A percentile compares a stretch with the other conserved stretches of the same genome.
Evolutionary conservation across 2,797 vertebrate species (phyloP).

Genomic region (Sebastes umbrosus): DNA sequence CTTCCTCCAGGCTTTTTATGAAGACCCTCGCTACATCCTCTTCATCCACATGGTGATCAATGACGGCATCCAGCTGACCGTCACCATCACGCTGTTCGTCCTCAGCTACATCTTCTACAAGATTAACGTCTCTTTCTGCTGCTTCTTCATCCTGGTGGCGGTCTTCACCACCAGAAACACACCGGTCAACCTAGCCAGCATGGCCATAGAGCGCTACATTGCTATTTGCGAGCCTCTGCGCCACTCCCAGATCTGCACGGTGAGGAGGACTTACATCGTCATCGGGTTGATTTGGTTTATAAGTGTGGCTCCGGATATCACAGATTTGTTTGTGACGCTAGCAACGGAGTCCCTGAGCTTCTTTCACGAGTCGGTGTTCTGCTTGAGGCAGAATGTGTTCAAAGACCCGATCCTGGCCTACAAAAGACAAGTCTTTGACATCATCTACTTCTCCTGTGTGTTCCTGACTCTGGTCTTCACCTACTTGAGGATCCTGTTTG

Average conservation of each 20-base stretch:
- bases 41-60: conserved; percentile 86
- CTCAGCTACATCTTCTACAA: conserved; percentile 78
- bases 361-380: conserved; percentile 75
- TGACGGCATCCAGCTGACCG: conserved; percentile 76
- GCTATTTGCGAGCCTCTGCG: conserved; percentile 76
- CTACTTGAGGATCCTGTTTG: conserved; percentile 74
- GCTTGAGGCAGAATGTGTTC: conserved; percentile 76
- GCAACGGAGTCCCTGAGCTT: conserved; percentile 72
- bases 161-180: conserved; percentile 83
- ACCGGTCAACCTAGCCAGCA: conserved; percentile 78
- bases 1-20: conserved; percentile 65
- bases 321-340: conserved; percentile 78
- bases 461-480: conserved; percentile 78
- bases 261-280: conserved; percentile 61
- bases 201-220: conserved; percentile 83
- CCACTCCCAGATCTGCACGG: conserved; percentile 78
- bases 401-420: conserved; percentile 64
- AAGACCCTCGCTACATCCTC: conserved; percentile 83
- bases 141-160: conserved; percentile 76
- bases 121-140: conserved; percentile 79
- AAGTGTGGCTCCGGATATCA: conserved; percentile 69
- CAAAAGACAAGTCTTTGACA: conserved; percentile 74
- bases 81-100: conserved; percentile 72
- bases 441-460: conserved; percentile 78
- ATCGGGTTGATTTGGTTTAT: conserved; percentile 78